Conservation (phyloP, 2,113 vertebrate genomes). For the Fregetta grallaria region DNA sequence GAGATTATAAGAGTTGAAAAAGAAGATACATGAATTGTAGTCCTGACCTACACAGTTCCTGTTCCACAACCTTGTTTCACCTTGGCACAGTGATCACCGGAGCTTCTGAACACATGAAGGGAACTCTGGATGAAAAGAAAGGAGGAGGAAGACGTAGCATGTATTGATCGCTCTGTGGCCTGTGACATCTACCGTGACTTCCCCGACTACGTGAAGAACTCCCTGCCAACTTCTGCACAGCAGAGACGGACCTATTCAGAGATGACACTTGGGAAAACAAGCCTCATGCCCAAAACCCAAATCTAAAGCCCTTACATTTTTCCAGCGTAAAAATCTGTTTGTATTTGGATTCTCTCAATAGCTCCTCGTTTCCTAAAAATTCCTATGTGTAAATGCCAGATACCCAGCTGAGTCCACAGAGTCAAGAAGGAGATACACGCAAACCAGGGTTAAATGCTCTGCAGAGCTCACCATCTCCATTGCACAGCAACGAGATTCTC, state of each 20-base stretch:
- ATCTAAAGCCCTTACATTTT: neutral
- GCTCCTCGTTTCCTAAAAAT: neutral
- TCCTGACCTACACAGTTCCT: neutral
- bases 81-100: neutral
- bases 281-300: neutral
- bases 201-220: neutral
- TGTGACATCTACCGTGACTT: neutral
- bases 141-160: neutral
- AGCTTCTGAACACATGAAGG: neutral
- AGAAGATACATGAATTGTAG: neutral
- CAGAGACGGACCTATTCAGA: neutral
- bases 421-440: neutral
- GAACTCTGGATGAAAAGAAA: neutral
- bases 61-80: neutral
- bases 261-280: neutral
- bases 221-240: neutral
- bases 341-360: neutral
- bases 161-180: neutral
- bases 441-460: neutral
- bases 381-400: neutral
- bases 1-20: neutral
- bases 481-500: rapidly evolving
- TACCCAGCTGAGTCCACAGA: neutral
- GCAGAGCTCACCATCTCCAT: neutral
- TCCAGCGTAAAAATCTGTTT: neutral